Evolutionary conservation across 1,140 invertebrate species (phyloP), one percentile per base, ranked within the genome.

Genomic region (Batillaria attramentaria): DNA sequence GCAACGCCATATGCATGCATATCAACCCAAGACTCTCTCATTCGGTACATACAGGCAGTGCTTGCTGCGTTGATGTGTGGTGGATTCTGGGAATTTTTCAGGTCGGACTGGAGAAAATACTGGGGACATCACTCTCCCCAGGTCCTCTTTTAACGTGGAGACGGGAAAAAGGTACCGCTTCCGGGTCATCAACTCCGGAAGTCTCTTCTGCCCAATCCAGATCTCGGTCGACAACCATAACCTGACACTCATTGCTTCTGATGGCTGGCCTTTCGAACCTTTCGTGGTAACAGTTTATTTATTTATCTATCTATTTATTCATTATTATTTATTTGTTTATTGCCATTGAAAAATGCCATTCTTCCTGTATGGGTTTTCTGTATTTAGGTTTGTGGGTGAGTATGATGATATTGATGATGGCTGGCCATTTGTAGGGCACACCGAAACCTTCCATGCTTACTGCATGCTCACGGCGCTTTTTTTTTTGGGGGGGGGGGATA

Each of bases 221-320:
- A 65, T 97, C 70, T 96, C 95, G 0, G 92, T 97, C 6, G 96
- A 97, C 81, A 77, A 85, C 16, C 84, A 86, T 42, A 79, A 68
- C 3, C 39, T 86, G 24, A 74, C 46, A 1, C 91, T 96, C 8
- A 95, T 97, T 46, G 94, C 94, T 57, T 94, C 94, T 13, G 97
- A 98, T 90, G 96, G 96, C 28, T 93, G 93, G 83, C 94, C 96
- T 79, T 89, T 97, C 73, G 91, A 95, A 85, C 94, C 96, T 2
- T 90, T 95, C 72, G 93, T 94, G 91, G 83, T 68, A 24, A 62
- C 28, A 37, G 31, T 68, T 24, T 0, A 65, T 33, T 35, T 5
- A 3, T 6, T 68, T 37, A 35, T 68, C 65, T 68, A 35, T 86
- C 1, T 82, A 88, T 24, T 80, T 72, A 8, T 79, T 88, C 35